Evolutionary conservation across 1,140 invertebrate species (phyloP), one percentile per base, ranked within the genome.

Genomic region (Euschistus heros): DNA sequence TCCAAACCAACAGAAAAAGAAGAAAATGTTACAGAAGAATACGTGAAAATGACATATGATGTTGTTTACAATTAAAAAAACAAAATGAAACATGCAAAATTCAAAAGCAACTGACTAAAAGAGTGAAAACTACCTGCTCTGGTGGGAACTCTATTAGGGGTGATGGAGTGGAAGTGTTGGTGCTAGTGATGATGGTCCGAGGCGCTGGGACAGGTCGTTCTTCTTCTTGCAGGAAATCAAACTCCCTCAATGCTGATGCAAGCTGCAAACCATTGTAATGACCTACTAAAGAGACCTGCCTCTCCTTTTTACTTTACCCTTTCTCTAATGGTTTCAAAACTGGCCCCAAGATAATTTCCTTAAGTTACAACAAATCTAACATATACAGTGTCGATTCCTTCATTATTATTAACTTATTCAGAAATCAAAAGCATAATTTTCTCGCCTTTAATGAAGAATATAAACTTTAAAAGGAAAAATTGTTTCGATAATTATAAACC

Each of bases 211-310:
- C 63, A 18, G 65, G 68, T 73, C 82, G 81, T 70, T 86, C 84
- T 73, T 88, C 85, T 74, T 84, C 85, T 76, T 88, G 83, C 76
- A 93, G 83, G 78, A 92, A 92, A 80, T 92, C 89, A 82, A 93
- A 93, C 77, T 89, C 86, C 73, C 84, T 82, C 77, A 89, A 80
- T 74, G 87, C 89, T 76, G 82, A 87, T 81, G 91, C 86, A 74
- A 89, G 82, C 82, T 89, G 80, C 76, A 81, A 70, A 57, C 24
- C 63, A 66, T 46, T 46, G 33, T 30, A 52, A 65, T 44, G 50
- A 50, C 63, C 37, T 47, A 59, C 67, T 60, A 24, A 50, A 46
- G 52, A 33, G 2, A 65, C 54, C 54, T 18, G 55, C 15, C 37
- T 60, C 37, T 18, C 8, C 26, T 20, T 65, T 65, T 60, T 13